Percentiles rank a stretch among this genome's conserved stretches.
Evolutionary conservation across 2,113 vertebrate genomes (phyloP).

Genomic region (Vulpes vulpes): DNA sequence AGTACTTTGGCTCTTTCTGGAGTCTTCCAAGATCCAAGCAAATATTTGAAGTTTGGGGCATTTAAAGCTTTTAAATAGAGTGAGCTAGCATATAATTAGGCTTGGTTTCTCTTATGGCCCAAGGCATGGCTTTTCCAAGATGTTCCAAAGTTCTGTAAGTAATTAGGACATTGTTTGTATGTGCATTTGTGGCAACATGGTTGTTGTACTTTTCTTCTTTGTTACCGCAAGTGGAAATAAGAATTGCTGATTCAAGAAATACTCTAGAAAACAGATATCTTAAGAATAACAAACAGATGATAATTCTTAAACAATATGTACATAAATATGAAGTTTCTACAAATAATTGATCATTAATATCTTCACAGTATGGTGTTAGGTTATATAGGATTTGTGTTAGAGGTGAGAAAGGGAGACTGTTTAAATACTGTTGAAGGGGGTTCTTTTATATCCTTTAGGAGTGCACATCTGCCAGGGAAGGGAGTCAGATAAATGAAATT

Average conservation of each 20-base stretch:
- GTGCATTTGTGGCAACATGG: neutral
- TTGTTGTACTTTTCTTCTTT: neutral
- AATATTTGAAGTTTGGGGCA: conserved; percentile 69
- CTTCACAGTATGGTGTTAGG: neutral
- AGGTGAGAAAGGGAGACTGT: neutral
- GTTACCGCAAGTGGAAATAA: neutral
- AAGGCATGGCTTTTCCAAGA: conserved; percentile 46
- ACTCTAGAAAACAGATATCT: neutral
- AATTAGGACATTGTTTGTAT: conserved; percentile 58
- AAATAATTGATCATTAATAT: neutral
- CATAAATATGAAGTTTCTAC: neutral
- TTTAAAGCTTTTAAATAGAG: conserved; percentile 62
- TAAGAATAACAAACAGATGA: neutral
- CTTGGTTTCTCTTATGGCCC: conserved; percentile 56
- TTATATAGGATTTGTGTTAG: neutral
- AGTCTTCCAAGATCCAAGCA: conserved; percentile 56
- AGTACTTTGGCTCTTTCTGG: conserved; percentile 53
- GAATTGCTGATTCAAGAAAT: conserved; percentile 39
- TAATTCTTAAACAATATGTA: neutral
- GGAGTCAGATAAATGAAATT: neutral
- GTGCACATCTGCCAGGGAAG: neutral
- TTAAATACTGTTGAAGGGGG: neutral
- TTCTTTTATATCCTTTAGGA: neutral
- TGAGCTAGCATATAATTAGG: conserved; percentile 71
- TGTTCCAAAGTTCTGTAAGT: conserved; percentile 64